Base-by-base conservation (phyloP, 2,113 vertebrate species). In the Neotoma lepida region DNA sequence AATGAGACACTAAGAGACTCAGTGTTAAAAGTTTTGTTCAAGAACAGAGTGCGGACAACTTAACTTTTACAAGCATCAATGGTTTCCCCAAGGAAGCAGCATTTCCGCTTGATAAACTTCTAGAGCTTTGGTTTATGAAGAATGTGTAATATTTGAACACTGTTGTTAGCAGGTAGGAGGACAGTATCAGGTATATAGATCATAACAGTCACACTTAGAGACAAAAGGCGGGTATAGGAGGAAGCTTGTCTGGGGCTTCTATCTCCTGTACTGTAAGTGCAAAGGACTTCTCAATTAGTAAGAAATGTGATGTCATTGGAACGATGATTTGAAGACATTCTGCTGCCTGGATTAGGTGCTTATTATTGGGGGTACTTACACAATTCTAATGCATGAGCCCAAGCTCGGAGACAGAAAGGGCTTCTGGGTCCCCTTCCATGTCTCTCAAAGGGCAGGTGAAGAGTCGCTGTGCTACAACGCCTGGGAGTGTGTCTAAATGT, bases 1-100 rank as follows among this genome's bases (percentile, higher is more conserved):
- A 9, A 80, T 49, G 33, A 35, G 39, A 74, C 17, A 93, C 0
- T 13, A 18, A 85, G 58, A 85, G 8, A 76, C 9, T 77, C 0
- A 30, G 46, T 28, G 90, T 10, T 78, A 61, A 68, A 91, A 61
- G 10, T 39, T 87, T 22, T 84, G 26, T 44, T 89, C 64, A 85
- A 71, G 24, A 68, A 87, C 20, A 96, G 58, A 49, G 14, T 51
- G 15, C 41, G 17, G 54, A 30, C 10, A 80, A 68, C 66, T 39
- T 85, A 73, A 94, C 54, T 90, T 85, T 80, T 51, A 89, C 49
- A 91, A 51, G 9, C 64, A 12, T 51, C 56, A 86, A 44, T 89
- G 46, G 10, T 93, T 58, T 81, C 66, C n/a, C 12, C 3, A 17
- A 93, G 86, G 41, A 94, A 89, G 74, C 58, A 90, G 28, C 15